Evolutionary conservation across 2,888 invertebrate species (phyloP).

Genomic region (Synanthedon vespiformis): DNA sequence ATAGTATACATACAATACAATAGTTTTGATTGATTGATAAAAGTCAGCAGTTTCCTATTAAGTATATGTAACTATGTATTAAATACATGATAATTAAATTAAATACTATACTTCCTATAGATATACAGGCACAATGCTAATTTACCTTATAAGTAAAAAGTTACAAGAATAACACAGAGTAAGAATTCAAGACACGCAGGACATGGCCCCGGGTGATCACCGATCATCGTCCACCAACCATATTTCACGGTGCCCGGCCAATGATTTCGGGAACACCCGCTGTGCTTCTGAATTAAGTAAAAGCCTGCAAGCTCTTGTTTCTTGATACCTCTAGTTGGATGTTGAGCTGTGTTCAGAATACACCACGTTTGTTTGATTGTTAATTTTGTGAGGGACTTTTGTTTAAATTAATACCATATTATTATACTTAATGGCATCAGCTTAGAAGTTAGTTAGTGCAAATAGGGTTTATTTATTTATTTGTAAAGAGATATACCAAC

Average conservation of each 20-base stretch:
- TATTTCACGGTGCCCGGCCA: conserved; percentile 60
- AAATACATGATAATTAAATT: too few relatives aligned
- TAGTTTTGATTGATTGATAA: too few relatives aligned
- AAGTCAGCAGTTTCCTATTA: too few relatives aligned
- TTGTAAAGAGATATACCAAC: too few relatives aligned
- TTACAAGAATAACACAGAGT: conserved; percentile 23
- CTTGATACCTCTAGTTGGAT: conserved; percentile 56
- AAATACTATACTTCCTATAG: too few relatives aligned
- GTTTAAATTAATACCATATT: too few relatives aligned
- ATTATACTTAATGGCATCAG: too few relatives aligned
- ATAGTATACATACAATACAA: too few relatives aligned
- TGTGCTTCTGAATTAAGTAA: conserved; percentile 80
- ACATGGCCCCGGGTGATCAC: conserved; percentile 51
- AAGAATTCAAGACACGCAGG: conserved; percentile 56
- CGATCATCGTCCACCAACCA: conserved; percentile 42
- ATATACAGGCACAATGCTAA: not conserved
- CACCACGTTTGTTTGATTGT: not conserved
- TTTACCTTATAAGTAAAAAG: not conserved
- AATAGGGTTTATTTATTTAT: too few relatives aligned
- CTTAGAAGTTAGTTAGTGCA: too few relatives aligned
- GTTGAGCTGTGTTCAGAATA: conserved; percentile 24
- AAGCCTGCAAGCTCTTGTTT: conserved; percentile 77
- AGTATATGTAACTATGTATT: too few relatives aligned
- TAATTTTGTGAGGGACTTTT: too few relatives aligned
- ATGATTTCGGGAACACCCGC: conserved; percentile 73